These are phyloP conservation scores for Muscina levida DNA, from an alignment of 2,888 invertebrate species.

Conservation along the genomic window DNA sequence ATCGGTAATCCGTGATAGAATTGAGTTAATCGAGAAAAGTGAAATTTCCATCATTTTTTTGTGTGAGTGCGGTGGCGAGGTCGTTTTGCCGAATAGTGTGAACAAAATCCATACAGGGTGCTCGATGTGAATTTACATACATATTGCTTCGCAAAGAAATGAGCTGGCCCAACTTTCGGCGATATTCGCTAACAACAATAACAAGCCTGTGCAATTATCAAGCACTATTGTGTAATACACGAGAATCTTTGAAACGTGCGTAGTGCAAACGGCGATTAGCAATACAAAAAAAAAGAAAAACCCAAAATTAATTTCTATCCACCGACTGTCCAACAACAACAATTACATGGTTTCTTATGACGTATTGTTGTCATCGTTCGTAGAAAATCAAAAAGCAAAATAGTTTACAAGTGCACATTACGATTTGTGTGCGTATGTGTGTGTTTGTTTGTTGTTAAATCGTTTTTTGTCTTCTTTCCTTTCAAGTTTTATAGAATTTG, in stretches of 20 bases:
- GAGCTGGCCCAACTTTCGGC: not conserved
- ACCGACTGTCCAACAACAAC: not conserved
- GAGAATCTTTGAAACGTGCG: not conserved
- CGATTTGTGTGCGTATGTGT: no score
- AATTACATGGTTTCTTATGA: not conserved
- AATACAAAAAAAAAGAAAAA: not conserved
- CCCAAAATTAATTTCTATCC: not conserved
- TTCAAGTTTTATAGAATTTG: no score
- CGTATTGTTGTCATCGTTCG: no score
- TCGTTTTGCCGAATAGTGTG: not conserved
- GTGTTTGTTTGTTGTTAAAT: conserved; percentile 1
- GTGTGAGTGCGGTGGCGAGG: not conserved
- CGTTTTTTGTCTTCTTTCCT: not conserved
- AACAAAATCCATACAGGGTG: conserved; percentile 43
- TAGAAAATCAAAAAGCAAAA: no score
- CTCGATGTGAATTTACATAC: not conserved
- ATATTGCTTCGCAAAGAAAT: no score
- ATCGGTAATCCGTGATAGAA: no score
- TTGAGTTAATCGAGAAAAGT: no score
- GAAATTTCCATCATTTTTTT: no score
- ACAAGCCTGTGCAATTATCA: conserved; percentile 52
- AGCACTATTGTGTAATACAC: conserved; percentile 60
- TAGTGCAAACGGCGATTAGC: conserved; percentile 25
- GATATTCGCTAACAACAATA: conserved; percentile 1
- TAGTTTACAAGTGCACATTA: no score